Evolutionary conservation across 2,888 invertebrate species (phyloP).

Genomic region (Tinea pellionella): DNA sequence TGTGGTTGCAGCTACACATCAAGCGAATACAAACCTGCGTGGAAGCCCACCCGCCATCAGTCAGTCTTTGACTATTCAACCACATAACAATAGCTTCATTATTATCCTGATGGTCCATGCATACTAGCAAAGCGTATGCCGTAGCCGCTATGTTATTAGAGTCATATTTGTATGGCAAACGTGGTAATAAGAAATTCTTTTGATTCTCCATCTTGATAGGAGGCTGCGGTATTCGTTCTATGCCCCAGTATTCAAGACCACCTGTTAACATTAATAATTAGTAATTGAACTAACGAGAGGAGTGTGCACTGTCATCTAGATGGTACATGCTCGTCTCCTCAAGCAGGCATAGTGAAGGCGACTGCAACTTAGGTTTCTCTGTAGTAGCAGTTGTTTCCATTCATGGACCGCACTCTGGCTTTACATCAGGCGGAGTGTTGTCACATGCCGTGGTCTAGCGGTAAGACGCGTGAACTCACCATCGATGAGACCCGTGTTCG

Average conservation of each 20-base stretch:
- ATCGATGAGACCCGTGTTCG: too few species aligned
- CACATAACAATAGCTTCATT: constrained; percentile 90
- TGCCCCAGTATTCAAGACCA: constrained; percentile 88
- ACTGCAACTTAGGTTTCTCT: too few species aligned
- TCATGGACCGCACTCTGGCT: too few species aligned
- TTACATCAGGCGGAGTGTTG: too few species aligned
- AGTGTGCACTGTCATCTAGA: too few species aligned
- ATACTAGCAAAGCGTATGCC: constrained; percentile 89
- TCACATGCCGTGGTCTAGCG: too few species aligned
- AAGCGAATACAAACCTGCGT: constrained; percentile 70
- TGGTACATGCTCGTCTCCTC: too few species aligned
- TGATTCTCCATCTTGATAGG: constrained; percentile 91
- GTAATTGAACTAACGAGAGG: too few species aligned
- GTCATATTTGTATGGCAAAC: constrained; percentile 89
- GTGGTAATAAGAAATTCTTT: constrained; percentile 88
- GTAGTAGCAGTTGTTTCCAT: too few species aligned
- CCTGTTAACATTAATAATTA: constrained; percentile 46
- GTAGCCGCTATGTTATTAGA: constrained; percentile 93
- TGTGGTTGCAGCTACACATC: neutral
- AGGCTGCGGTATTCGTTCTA: constrained; percentile 80
- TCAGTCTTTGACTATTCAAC: constrained; percentile 88
- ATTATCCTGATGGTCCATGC: constrained; percentile 86
- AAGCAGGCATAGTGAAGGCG: too few species aligned
- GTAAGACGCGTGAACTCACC: too few species aligned
- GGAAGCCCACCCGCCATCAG: constrained; percentile 90